Evolutionary conservation across 2,888 invertebrate genomes (phyloP).

Genomic region (Flabesymbios commensalis): DNA sequence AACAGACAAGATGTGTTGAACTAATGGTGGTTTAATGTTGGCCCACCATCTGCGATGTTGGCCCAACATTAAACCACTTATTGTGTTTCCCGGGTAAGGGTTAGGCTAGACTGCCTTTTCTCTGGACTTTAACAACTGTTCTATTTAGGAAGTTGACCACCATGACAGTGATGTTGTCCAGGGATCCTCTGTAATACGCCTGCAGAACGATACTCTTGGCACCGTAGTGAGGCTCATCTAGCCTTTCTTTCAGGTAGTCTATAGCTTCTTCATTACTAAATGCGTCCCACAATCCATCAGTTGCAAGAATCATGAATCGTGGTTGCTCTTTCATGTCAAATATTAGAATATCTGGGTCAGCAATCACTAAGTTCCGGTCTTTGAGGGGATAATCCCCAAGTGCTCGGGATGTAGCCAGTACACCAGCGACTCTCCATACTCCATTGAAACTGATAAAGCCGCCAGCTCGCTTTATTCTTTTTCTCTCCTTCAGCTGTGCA

Average conservation of each 20-base stretch:
- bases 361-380: slow-evolving; percentile 80
- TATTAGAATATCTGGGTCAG: slow-evolving; percentile 91
- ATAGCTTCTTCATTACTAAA: slow-evolving; percentile 94
- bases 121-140: slow-evolving; percentile 1
- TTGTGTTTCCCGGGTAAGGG: no score
- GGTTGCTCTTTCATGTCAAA: slow-evolving; percentile 77
- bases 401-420: slow-evolving; percentile 90
- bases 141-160: slow-evolving; percentile 64
- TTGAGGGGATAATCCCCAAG: slow-evolving; percentile 92
- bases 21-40: no score
- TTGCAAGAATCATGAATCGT: slow-evolving; percentile 87
- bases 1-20: no score
- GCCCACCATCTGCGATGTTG: no score
- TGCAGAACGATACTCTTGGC: slow-evolving; percentile 89
- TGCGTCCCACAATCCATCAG: slow-evolving; percentile 96
- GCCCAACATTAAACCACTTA: no score
- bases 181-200: slow-evolving; percentile 88
- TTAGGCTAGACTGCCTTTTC: slow-evolving; percentile 4
- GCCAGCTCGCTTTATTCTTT: slow-evolving; percentile 91
- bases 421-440: slow-evolving; percentile 94
- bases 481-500: slow-evolving; percentile 79
- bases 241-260: slow-evolving; percentile 80
- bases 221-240: slow-evolving; percentile 84
- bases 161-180: slow-evolving; percentile 94
- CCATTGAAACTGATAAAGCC: slow-evolving; percentile 94